Base-by-base conservation (phyloP, 2,113 vertebrate species). In the Elephas maximus region DNA sequence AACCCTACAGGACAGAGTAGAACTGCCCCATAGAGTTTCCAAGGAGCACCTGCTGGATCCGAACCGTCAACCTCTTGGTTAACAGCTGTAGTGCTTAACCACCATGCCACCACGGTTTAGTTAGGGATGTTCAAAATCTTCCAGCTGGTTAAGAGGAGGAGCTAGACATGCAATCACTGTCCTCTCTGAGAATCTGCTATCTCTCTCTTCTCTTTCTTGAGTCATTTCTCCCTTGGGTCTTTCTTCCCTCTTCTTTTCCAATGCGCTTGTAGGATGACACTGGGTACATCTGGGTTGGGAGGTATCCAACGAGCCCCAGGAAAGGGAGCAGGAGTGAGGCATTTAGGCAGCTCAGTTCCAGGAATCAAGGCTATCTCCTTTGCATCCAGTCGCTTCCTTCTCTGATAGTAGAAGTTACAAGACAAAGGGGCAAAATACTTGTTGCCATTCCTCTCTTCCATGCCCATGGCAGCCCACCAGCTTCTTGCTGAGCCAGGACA, bases 391-490 rank as follows among this genome's bases (percentile, higher is more conserved):
- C 53, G 23, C 17, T 33, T 67, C 23, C 51, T 62, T 21, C 53
- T 80, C 69, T 71, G 44, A 53, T 71, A 65, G 63, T 2, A 62
- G 78, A 90, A 92, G 82, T 28, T 8, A 0, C 44, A 18, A 78
- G 60, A 71, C 17, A 67, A 79, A 74, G 41, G 15, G 33, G 74
- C 44, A 62, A n/a, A 10, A 15, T 18, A 57, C n/a, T 78, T 53
- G 18, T 44, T 12, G 76, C 20, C 14, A 3, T 12, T 71, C 14
- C 81, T 33, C 23, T 65, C 69, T 82, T 28, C 48, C 53, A 45
- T 1, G 9, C 28, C 30, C 33, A 51, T 18, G 23, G 5, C 1
- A 6, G 65, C 51, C 12, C 33, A 28, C 9, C 3, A 8, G 2
- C 20, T 9, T 83, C 88, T 62, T 4, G 0, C 53, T 45, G 30